phyloP scores from a whole-genome alignment of 2,113 vertebrate species.

The Vulpes lagopus region DNA sequence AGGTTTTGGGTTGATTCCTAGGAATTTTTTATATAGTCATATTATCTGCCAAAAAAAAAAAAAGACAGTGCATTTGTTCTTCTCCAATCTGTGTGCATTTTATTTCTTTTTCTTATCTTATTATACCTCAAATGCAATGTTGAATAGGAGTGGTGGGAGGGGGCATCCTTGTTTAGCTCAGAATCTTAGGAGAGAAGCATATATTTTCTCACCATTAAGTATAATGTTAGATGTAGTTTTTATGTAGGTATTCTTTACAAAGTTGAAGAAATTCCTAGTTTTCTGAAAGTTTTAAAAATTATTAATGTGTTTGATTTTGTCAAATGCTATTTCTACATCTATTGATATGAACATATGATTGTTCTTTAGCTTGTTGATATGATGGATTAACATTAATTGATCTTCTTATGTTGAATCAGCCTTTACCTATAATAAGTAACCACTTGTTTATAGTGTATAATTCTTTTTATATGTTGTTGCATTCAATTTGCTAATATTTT shows the following conservation, averaged over 20 bases:
- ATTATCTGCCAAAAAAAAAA: not conserved
- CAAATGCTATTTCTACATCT: not conserved
- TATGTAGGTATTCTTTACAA: not conserved
- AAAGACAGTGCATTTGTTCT: not conserved
- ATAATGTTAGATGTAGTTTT: not conserved
- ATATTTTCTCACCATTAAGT: not conserved
- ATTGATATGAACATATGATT: not conserved
- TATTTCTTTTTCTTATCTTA: not conserved
- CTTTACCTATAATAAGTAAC: not conserved
- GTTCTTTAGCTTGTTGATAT: not conserved
- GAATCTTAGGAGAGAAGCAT: not conserved
- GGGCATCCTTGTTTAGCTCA: not conserved
- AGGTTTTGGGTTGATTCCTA: not conserved
- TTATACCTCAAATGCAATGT: not conserved
- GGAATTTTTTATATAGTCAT: not conserved
- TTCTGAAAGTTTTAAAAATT: not conserved
- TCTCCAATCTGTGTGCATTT: not conserved
- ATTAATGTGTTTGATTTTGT: not conserved
- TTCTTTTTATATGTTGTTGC: not conserved
- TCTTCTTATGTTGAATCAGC: not conserved
- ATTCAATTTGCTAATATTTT: not conserved
- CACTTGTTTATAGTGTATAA: not conserved
- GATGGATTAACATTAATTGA: not conserved
- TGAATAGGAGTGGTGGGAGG: not conserved
- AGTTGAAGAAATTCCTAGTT: not conserved